These are phyloP conservation scores for Tyrophagus putrescentiae DNA, from an alignment of 1,140 invertebrate genomes.

Conservation along the genomic window DNA sequence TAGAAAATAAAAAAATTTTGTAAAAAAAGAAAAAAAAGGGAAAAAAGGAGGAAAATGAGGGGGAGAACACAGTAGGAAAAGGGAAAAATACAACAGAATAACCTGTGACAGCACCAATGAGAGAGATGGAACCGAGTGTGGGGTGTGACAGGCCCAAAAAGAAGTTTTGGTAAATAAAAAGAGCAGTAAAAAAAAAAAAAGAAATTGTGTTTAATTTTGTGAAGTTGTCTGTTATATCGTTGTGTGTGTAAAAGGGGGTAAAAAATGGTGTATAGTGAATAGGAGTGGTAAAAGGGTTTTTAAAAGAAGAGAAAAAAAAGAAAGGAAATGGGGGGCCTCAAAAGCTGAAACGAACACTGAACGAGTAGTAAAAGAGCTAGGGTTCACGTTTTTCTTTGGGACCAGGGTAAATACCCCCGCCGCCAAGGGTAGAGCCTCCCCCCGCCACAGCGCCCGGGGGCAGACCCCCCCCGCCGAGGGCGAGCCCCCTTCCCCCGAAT, in stretches of 20 bases:
- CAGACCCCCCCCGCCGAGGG: neutral
- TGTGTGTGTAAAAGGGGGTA: neutral
- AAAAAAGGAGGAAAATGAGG: too few species aligned
- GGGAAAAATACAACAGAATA: constrained; percentile 3
- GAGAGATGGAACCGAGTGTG: neutral
- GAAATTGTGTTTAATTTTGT: too few species aligned
- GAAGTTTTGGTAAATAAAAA: too few species aligned
- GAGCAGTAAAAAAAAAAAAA: too few species aligned
- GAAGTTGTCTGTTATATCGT: neutral
- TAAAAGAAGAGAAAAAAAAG: neutral
- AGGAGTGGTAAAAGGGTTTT: neutral
- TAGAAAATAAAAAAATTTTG: too few species aligned
- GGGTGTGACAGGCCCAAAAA: neutral
- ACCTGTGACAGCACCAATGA: neutral
- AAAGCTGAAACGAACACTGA: neutral
- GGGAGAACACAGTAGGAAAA: too few species aligned
- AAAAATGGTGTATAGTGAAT: neutral
- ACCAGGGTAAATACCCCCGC: constrained; percentile 23
- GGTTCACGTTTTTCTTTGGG: constrained; percentile 19
- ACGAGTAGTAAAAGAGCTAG: neutral
- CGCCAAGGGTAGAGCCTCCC: too few species aligned
- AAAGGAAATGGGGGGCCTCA: neutral
- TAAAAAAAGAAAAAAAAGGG: too few species aligned
- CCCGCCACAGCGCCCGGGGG: neutral
- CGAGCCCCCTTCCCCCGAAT: neutral